Base-by-base conservation (phyloP, 2,797 vertebrate genomes). In the Lemur catta region DNA sequence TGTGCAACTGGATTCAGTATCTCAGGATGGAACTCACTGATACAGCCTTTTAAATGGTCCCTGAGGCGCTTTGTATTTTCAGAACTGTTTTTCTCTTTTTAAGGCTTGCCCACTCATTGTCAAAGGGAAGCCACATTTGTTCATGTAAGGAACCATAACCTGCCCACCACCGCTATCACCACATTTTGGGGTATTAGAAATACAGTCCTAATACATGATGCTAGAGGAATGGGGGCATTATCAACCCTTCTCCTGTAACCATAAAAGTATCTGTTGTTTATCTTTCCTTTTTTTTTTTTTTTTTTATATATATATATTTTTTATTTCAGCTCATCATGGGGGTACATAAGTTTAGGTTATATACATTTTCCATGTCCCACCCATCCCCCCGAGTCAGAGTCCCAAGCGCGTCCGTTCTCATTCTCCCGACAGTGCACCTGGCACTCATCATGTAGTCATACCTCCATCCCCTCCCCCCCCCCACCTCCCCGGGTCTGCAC, bases 1-100 rank as follows among this genome's bases (percentile, higher is more conserved):
- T 96, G 38, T 93, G 30, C 46, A 80, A 46, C 55, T 84, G 75
- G 92, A 85, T 92, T 91, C 89, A 67, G 52, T 84, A 35, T 93
- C 80, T 93, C 48, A 18, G 74, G 76, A 46, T 91, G 59, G 85
- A 76, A 80, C 67, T 89, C 55, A 76, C 33, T 59, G 81, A 78
- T 59, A 75, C 15, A 94, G 24, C 14, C 65, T 65, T 65, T 18
- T 87, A 67, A 81, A 91, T 91, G 41, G 30, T 79, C 78, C 80
- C 12, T 43, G 20, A 69, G 33, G 30, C 15, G 33, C 26, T 55
- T 89, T 81, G 59, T 71, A 38, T 55, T 61, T 59, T 69, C 59
- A 43, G 63, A 88, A 43, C 55, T 48, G 88, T 88, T 43, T 18
- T 24, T 17, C 26, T 91, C 84, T 81, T 88, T 61, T 26, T 67